Evolutionary conservation across 1,140 invertebrate genomes (phyloP), one percentile per base, ranked within the genome.

Genomic region (Parasteatoda tepidariorum): DNA sequence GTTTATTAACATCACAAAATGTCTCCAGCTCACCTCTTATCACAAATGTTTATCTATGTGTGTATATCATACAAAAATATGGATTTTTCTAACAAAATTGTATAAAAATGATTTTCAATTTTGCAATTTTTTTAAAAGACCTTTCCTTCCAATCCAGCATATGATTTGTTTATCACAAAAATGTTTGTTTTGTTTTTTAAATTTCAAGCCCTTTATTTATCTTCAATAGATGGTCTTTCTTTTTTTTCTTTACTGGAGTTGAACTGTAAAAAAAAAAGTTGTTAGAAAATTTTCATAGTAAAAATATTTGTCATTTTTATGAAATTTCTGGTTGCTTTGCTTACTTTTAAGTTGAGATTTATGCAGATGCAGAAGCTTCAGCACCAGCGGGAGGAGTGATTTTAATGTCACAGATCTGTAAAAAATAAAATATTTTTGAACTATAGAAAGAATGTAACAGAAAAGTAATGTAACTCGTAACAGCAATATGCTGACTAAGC

Each of bases 351-450:
- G 24, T 68, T 68, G 26, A 18, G n/a, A 62, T 41, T 64, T 64
- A 76, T 41, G 74, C 74, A 66, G 62, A 68, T 64, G 61, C 61
- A 30, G 61, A 22, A 26, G 61, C 61, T 34, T 34, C 48, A 24
- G 26, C 76, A 22, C 31, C 48, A 34, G 76, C 62, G 28, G 76
- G 76, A n/a, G 76, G 62, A 68, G 76, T 79, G 76, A 79, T 79
- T 41, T 79, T 79, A 61, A 79, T 79, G 66, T 79, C 76, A 26
- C 76, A 79, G 64, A 79, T 68, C 76, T 79, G 30, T n/a, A 34
- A 67, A 79, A 26, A 55, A 73, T 11, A 30, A 73, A 7, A 9
- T 26, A 70, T 48, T 62, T 9, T 22, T 22, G 2, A 22, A 62
- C 11, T 11, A 62, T 62, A 62, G 18, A 26, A 22, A 26, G n/a